A percentile compares a stretch with the other conserved stretches of the same genome.
Evolutionary conservation across 2,888 invertebrate genomes (phyloP).

Genomic region (Erannis defoliaria): DNA sequence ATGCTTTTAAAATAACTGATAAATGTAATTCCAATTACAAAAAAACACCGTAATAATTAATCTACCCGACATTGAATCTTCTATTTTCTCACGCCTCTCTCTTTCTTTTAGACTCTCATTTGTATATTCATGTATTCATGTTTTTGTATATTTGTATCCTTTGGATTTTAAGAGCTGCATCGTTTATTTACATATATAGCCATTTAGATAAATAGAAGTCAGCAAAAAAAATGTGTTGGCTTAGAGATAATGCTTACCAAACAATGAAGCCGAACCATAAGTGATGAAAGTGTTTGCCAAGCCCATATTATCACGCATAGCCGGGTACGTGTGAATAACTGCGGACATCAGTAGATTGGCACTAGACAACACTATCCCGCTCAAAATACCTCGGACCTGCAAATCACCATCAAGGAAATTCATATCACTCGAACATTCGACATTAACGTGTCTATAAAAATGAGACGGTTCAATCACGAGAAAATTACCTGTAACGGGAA

Average conservation of each 20-base stretch:
- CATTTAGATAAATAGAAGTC: background rate
- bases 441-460: background rate
- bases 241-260: constrained; percentile 55
- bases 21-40: too few relatives aligned
- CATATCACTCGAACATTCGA: too few relatives aligned
- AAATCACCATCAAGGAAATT: constrained; percentile 32
- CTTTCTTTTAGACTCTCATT: too few relatives aligned
- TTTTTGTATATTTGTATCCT: too few relatives aligned
- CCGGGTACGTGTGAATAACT: constrained; percentile 53
- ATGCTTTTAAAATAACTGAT: too few relatives aligned
- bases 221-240: background rate
- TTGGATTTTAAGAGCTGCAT: too few relatives aligned
- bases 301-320: constrained; percentile 50
- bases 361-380: constrained; percentile 84
- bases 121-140: too few relatives aligned
- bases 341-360: constrained; percentile 57
- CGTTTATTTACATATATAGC: too few relatives aligned
- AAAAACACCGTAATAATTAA: too few relatives aligned
- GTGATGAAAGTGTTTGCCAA: constrained; percentile 48
- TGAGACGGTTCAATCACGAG: too few relatives aligned
- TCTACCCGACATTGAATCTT: too few relatives aligned
- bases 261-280: constrained; percentile 57
- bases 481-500: constrained; percentile 69
- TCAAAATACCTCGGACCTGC: constrained; percentile 87
- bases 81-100: too few relatives aligned